Percentiles rank a stretch among this genome's conserved stretches.
phyloP scores from a whole-genome alignment of 2,888 invertebrate species.

The Nomada hirtipes region DNA sequence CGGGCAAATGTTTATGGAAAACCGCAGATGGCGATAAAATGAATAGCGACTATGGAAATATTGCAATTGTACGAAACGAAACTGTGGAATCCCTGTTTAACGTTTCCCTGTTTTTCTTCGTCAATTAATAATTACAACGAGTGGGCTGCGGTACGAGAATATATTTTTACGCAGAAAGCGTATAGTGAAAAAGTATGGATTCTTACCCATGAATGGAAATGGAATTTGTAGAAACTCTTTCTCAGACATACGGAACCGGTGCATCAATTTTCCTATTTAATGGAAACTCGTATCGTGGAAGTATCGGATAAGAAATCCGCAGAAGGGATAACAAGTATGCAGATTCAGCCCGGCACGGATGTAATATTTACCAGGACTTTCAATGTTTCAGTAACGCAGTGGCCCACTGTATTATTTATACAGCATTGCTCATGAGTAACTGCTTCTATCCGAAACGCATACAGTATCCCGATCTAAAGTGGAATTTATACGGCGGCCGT shows the following conservation, averaged over 20 bases:
- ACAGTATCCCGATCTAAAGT: constrained; percentile 74
- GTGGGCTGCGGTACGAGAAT: too few relatives aligned
- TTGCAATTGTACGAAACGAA: too few relatives aligned
- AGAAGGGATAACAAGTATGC: constrained; percentile 53
- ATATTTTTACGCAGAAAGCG: too few relatives aligned
- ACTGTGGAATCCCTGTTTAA: too few relatives aligned
- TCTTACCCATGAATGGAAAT: too few relatives aligned
- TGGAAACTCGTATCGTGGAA: background rate
- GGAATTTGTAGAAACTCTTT: too few relatives aligned
- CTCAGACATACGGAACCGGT: too few relatives aligned
- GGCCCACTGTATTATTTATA: constrained; percentile 81
- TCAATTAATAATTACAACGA: too few relatives aligned
- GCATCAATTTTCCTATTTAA: background rate
- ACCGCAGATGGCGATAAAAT: background rate
- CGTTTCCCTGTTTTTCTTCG: too few relatives aligned
- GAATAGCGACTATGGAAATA: too few relatives aligned
- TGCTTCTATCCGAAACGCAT: constrained; percentile 73
- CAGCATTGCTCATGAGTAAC: constrained; percentile 83
- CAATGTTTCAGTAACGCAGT: constrained; percentile 80
- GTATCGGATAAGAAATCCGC: background rate
- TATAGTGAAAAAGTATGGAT: too few relatives aligned
- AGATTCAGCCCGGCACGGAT: constrained; percentile 54
- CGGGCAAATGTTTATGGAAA: background rate
- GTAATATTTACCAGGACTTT: constrained; percentile 76
- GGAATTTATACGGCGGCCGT: constrained; percentile 75